These are phyloP conservation scores for Eristalis pertinax DNA, from an alignment of 2,888 invertebrate genomes.

Conservation along the genomic window DNA sequence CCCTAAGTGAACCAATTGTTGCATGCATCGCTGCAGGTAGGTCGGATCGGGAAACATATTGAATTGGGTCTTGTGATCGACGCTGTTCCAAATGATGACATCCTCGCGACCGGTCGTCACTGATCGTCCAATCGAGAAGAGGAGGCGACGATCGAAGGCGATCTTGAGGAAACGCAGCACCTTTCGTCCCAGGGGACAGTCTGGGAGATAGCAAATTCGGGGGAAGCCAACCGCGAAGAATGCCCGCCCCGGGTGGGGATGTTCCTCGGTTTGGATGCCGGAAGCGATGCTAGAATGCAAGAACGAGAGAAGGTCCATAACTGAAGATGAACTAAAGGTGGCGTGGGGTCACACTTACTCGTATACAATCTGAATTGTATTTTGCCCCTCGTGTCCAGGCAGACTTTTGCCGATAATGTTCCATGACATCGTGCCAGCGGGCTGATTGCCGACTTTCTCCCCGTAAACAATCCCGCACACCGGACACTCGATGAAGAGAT, in stretches of 20 bases:
- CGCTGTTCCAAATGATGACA: slow-evolving; percentile 95
- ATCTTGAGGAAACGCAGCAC: slow-evolving; percentile 88
- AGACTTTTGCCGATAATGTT: slow-evolving; percentile 86
- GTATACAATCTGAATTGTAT: slow-evolving; percentile 92
- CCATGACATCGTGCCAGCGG: slow-evolving; percentile 92
- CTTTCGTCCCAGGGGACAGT: slow-evolving; percentile 90
- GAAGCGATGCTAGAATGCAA: slow-evolving; percentile 93
- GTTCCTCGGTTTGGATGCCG: slow-evolving; percentile 90
- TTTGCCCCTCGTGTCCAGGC: slow-evolving; percentile 85
- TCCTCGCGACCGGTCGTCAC: slow-evolving; percentile 95
- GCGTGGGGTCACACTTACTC: slow-evolving; percentile 83
- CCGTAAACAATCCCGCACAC: slow-evolving; percentile 93
- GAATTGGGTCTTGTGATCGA: slow-evolving; percentile 92
- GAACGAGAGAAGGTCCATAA: neutral
- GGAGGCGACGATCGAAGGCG: slow-evolving; percentile 91
- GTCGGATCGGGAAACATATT: slow-evolving; percentile 90
- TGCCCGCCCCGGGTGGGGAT: slow-evolving; percentile 91
- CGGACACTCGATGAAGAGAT: slow-evolving; percentile 91
- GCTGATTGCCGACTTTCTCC: slow-evolving; percentile 90
- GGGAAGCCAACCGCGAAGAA: slow-evolving; percentile 95
- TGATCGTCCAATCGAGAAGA: slow-evolving; percentile 93
- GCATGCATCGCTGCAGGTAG: slow-evolving; percentile 85
- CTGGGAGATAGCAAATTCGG: slow-evolving; percentile 90
- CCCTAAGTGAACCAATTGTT: slow-evolving; percentile 81
- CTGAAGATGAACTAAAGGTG: neutral